Base-by-base conservation (phyloP, 1,140 invertebrate species). In the Heliconius hermathena region DNA sequence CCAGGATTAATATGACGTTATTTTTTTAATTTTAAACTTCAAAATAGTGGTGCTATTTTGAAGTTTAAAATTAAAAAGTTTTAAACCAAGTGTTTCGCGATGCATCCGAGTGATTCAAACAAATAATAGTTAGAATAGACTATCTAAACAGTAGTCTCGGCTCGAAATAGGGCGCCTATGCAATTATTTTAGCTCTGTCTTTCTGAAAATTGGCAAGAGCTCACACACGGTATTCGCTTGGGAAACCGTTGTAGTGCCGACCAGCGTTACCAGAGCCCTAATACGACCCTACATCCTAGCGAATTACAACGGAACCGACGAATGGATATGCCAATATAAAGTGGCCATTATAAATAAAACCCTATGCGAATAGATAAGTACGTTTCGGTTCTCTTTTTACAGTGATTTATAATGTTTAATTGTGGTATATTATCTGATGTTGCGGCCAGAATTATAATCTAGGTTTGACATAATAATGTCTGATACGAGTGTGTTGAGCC, bases 181-280 rank as follows among this genome's bases (percentile, higher is more conserved):
- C 88, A 92, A 93, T 94, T 93, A 94, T 94, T 94, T 94, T 93
- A 93, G 93, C 85, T 92, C 92, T 90, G 93, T 93, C 93, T 94
- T 94, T 94, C 92, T 93, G 93, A 93, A 94, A 94, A 94, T 94
- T 94, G 93, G 93, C 92, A 94, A 90, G 91, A 88, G 88, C 89
- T 93, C 90, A 91, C 90, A 87, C 90, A 88, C 86, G 93, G 90
- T 89, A 93, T 94, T 93, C 93, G 87, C 91, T 93, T 93, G 92
- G 87, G 92, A 94, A 94, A 93, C 93, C 85, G 91, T 92, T 93
- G 90, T 91, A 81, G 73, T 78, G 73, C 38, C 78, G 85, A 81
- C 91, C 91, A 91, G 75, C 78, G 22, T 83, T 83, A 81, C 33
- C 33, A 85, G 92, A 90, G 46, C 90, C 83, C 74, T 78, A 87